Conservation (phyloP, 2,888 invertebrate genomes). For the Hirtodrosophila cameraria region DNA sequence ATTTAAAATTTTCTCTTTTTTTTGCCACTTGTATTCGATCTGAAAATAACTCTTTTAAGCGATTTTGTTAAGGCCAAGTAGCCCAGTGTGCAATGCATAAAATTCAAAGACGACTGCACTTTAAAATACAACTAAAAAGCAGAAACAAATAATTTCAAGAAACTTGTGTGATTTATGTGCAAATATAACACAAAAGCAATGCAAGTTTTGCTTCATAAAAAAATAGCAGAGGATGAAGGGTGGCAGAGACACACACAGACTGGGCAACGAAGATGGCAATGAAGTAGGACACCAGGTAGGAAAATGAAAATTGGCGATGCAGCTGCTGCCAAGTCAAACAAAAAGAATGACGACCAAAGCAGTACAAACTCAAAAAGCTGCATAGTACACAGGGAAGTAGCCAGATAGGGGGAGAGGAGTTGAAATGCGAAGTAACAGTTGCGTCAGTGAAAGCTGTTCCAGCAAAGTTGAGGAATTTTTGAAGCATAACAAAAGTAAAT, state of each 20-base stretch:
- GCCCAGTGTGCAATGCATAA: slow-evolving; percentile 12
- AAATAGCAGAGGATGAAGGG: slow-evolving; percentile 9
- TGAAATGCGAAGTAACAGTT: slow-evolving; percentile 28
- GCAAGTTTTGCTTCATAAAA: slow-evolving; percentile 55
- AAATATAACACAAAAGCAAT: slow-evolving; percentile 66
- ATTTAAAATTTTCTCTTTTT: no score
- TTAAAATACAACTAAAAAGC: slow-evolving; percentile 36
- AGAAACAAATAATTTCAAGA: slow-evolving; percentile 61
- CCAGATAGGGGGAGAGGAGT: neutral
- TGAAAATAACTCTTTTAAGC: no score
- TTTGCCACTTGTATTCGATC: no score
- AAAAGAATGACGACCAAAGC: slow-evolving; percentile 45
- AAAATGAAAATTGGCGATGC: slow-evolving; percentile 63
- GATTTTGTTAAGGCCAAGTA: no score
- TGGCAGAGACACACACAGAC: neutral
- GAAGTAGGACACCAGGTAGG: slow-evolving; percentile 67
- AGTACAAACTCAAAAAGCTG: slow-evolving; percentile 23
- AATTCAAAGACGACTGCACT: slow-evolving; percentile 24
- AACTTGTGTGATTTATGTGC: slow-evolving; percentile 76
- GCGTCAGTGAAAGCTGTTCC: slow-evolving; percentile 53
- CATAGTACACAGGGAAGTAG: no score
- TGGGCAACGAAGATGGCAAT: slow-evolving; percentile 47
- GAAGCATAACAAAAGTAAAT: slow-evolving; percentile 10
- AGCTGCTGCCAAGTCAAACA: slow-evolving; percentile 65
- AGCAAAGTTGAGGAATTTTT: slow-evolving; percentile 31